phyloP scores from a whole-genome alignment of 2,113 vertebrate genomes.

The Plecturocebus donacophilus region DNA sequence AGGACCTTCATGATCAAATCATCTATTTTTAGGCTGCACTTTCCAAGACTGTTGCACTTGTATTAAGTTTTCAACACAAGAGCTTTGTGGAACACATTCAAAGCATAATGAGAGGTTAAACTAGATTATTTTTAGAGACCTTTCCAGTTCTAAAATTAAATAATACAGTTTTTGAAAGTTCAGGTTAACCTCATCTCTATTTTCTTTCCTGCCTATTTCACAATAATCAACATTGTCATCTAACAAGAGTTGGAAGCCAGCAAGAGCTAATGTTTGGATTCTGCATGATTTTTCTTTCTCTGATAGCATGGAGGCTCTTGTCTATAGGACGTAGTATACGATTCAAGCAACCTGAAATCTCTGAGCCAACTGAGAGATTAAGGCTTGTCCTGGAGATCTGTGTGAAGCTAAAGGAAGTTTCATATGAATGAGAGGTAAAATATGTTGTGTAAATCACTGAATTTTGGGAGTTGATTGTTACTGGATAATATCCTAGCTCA shows the following conservation, averaged over 20 bases:
- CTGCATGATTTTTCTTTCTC: not conserved
- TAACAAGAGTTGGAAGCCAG: not conserved
- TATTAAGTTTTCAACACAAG: not conserved
- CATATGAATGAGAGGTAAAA: not conserved
- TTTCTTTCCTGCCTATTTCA: not conserved
- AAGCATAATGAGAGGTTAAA: not conserved
- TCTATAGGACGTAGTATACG: not conserved
- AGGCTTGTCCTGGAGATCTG: not conserved
- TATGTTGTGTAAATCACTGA: not conserved
- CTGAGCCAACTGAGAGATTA: not conserved
- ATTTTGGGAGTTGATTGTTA: not conserved
- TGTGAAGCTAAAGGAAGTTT: not conserved
- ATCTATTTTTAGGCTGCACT: not conserved
- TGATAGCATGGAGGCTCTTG: not conserved
- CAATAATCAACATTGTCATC: not conserved
- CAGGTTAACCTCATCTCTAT: not conserved
- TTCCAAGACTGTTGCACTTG: not conserved
- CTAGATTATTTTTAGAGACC: not conserved
- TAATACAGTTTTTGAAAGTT: not conserved
- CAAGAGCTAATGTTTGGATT: not conserved
- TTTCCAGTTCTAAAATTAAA: not conserved
- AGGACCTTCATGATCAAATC: not conserved
- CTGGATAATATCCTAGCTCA: not conserved
- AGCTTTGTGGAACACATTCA: not conserved
- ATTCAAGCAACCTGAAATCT: not conserved